Evolutionary conservation across 1,140 invertebrate genomes (phyloP).

Genomic region (Drosophila kanapiae): DNA sequence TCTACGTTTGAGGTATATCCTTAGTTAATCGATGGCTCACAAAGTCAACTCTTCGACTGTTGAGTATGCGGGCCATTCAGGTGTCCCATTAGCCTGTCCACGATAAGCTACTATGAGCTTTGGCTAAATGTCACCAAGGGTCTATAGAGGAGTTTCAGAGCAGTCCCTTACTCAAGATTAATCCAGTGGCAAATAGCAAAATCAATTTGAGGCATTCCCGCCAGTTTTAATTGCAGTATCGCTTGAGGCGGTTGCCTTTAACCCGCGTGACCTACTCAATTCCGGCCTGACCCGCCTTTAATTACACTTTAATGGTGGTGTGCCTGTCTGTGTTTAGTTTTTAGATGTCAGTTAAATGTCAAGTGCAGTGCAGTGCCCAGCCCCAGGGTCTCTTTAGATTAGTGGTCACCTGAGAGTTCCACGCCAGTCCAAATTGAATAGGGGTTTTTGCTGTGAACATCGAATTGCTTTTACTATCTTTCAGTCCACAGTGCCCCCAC

Average conservation of each 20-base stretch:
- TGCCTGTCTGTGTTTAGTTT: conserved; percentile 22
- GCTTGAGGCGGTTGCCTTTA: conserved; percentile 26
- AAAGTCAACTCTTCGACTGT: conserved; percentile 10
- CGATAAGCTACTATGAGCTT: conserved; percentile 36
- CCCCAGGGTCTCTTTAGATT: conserved; percentile 10
- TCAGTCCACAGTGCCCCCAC: background rate
- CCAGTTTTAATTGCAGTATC: conserved; percentile 71
- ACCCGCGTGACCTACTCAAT: conserved; percentile 35
- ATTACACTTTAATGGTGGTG: conserved; percentile 60
- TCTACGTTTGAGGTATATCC: no score
- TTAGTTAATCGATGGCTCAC: background rate
- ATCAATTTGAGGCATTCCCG: conserved; percentile 55
- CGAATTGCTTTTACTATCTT: conserved; percentile 55
- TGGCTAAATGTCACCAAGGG: conserved; percentile 50
- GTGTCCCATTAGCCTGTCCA: conserved; percentile 64
- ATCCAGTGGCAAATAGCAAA: conserved; percentile 60
- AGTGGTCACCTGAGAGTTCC: conserved; percentile 17
- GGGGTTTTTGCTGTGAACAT: conserved; percentile 9
- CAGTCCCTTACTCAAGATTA: conserved; percentile 49
- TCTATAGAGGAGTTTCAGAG: conserved; percentile 19
- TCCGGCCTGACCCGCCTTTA: conserved; percentile 32
- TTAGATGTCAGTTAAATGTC: conserved; percentile 72
- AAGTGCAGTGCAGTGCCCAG: conserved; percentile 50
- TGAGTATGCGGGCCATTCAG: no score
- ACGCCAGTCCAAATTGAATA: conserved; percentile 10